Percentiles rank a stretch among this genome's conserved stretches.
phyloP scores from a whole-genome alignment of 2,888 invertebrate genomes.

The Dryobota labecula region DNA sequence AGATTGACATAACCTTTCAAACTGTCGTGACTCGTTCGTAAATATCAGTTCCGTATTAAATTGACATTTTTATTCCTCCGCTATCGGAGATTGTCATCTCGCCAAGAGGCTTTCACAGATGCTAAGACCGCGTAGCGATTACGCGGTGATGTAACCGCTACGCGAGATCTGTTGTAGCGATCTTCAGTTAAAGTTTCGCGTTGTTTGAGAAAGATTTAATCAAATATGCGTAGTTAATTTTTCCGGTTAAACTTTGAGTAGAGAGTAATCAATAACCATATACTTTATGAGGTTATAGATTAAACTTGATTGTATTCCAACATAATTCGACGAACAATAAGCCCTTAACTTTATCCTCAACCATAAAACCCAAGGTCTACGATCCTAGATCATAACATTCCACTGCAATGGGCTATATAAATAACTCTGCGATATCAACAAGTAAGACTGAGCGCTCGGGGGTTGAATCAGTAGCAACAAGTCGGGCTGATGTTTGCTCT shows the following conservation, averaged over 20 bases:
- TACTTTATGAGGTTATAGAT: background rate
- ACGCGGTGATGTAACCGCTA: constrained; percentile 24
- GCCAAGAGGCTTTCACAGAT: constrained; percentile 21
- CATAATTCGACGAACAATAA: constrained; percentile 21
- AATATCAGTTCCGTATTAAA: constrained; percentile 44
- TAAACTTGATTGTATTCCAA: constrained; percentile 20
- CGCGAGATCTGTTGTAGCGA: constrained; percentile 16
- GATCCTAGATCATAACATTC: constrained; percentile 36
- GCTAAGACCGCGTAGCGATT: constrained; percentile 39
- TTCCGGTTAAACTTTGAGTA: background rate
- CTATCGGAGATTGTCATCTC: constrained; percentile 40
- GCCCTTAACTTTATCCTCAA: constrained; percentile 29
- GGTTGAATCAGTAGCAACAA: constrained; percentile 51
- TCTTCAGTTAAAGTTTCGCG: background rate
- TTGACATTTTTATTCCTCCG: constrained; percentile 46
- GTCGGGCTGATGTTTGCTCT: constrained; percentile 40
- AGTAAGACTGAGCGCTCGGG: constrained; percentile 36
- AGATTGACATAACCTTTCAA: constrained; percentile 37
- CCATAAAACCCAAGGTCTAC: constrained; percentile 33
- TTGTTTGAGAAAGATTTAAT: background rate
- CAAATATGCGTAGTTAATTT: background rate
- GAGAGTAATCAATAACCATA: background rate
- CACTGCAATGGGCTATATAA: constrained; percentile 52
- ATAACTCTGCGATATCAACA: constrained; percentile 47
- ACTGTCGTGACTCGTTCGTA: constrained; percentile 33